phyloP scores from a whole-genome alignment of 2,888 invertebrate species.

The Papilio protenor region DNA sequence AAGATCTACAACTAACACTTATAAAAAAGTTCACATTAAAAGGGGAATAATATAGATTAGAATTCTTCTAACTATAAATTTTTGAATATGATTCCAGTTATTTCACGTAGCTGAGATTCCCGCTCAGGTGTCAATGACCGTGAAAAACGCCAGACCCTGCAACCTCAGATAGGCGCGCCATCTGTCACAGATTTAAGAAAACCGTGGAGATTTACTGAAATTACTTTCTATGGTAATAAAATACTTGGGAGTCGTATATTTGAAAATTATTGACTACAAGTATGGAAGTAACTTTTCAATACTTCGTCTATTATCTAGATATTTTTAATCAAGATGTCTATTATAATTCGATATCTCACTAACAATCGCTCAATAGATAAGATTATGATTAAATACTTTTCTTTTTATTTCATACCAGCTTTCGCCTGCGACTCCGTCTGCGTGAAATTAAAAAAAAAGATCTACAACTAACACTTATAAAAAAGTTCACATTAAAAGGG shows the following conservation, averaged over 20 bases:
- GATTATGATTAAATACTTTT: too few relatives aligned
- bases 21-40: too few relatives aligned
- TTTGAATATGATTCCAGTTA: not conserved
- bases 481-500: too few relatives aligned
- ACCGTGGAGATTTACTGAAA: slow-evolving; percentile 28
- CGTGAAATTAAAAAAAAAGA: too few relatives aligned
- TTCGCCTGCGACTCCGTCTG: too few relatives aligned
- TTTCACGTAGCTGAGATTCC: not conserved
- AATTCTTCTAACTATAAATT: too few relatives aligned
- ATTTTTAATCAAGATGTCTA: not conserved
- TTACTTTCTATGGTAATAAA: slow-evolving; percentile 31
- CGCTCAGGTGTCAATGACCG: slow-evolving; percentile 3
- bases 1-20: too few relatives aligned
- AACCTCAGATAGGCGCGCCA: slow-evolving; percentile 32
- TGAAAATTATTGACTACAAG: slow-evolving; percentile 10
- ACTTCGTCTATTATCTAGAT: not conserved
- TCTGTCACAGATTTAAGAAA: slow-evolving; percentile 36
- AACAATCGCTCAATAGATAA: too few relatives aligned
- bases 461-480: too few relatives aligned
- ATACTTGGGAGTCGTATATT: slow-evolving; percentile 24
- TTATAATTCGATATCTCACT: not conserved
- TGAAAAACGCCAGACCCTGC: slow-evolving; percentile 17
- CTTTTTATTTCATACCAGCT: too few relatives aligned
- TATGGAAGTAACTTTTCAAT: not conserved
- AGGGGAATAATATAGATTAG: too few relatives aligned